phyloP scores from a whole-genome alignment of 2,797 vertebrate genomes.

The Neolamprologus multifasciatus region DNA sequence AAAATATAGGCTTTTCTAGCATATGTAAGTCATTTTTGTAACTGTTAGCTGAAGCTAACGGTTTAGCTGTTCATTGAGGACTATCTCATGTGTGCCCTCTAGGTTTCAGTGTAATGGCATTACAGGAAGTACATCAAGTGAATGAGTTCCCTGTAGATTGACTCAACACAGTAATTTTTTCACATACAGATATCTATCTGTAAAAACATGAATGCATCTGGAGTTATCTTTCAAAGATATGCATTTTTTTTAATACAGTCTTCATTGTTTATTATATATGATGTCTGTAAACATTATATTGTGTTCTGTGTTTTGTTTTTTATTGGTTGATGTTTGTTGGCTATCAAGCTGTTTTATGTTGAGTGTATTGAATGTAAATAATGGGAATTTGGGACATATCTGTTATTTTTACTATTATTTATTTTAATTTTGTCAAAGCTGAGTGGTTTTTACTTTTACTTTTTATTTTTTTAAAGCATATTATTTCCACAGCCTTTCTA shows the following conservation, averaged over 20 bases:
- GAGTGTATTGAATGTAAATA: background rate
- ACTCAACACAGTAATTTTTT: background rate
- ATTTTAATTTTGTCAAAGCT: background rate
- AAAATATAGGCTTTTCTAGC: background rate
- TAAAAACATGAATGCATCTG: constrained; percentile 20
- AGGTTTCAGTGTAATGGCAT: background rate
- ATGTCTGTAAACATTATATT: constrained; percentile 20
- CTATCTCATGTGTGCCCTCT: background rate
- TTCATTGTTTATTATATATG: constrained; percentile 24
- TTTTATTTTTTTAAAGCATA: background rate
- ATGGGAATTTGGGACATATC: background rate
- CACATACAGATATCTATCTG: background rate
- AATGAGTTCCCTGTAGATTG: background rate
- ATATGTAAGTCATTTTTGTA: background rate
- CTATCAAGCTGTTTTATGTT: background rate
- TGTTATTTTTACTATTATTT: background rate
- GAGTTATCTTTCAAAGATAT: background rate
- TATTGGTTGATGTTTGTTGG: background rate
- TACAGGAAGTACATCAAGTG: background rate
- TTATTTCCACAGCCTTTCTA: background rate
- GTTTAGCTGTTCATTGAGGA: background rate
- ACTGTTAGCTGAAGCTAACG: background rate
- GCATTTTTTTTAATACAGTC: background rate
- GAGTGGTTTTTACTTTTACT: background rate
- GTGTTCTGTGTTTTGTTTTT: background rate